Evolutionary conservation across 2,888 invertebrate species (phyloP).

Genomic region (Oscheius sp.): DNA sequence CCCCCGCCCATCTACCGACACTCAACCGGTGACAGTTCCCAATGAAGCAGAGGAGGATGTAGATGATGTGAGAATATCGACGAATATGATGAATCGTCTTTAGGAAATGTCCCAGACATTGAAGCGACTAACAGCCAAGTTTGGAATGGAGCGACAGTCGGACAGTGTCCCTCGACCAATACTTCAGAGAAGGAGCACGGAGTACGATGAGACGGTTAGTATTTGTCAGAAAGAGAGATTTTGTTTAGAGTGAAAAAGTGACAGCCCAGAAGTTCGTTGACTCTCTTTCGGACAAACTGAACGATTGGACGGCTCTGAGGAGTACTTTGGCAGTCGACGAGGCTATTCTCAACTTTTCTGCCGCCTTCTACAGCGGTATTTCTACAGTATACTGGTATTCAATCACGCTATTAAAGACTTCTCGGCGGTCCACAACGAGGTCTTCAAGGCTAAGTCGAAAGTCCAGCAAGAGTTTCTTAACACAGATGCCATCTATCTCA

Average conservation of each 20-base stretch:
- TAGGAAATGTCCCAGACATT: conserved; percentile 48
- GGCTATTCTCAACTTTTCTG: conserved; percentile 58
- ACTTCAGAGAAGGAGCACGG: conserved; percentile 27
- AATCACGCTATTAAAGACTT: conserved; percentile 50
- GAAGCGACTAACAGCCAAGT: conserved; percentile 48
- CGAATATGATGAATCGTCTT: not conserved
- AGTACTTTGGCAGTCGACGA: conserved; percentile 53
- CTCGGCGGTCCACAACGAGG: conserved; percentile 57
- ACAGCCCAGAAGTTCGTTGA: conserved; percentile 54
- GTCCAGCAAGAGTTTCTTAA: conserved; percentile 64
- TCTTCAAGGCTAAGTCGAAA: conserved; percentile 56
- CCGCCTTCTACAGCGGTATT: conserved; percentile 55
- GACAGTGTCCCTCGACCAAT: conserved; percentile 11
- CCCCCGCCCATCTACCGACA: conserved; percentile 31
- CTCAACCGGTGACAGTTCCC: not conserved
- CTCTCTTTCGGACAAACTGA: conserved; percentile 44
- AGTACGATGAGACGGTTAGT: conserved; percentile 34
- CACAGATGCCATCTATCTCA: conserved; percentile 66
- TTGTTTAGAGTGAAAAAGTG: conserved; percentile 53
- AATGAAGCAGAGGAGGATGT: conserved; percentile 33
- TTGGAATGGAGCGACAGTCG: conserved; percentile 32
- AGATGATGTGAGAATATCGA: conserved; percentile 41
- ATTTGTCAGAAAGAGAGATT: not conserved
- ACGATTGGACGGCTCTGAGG: conserved; percentile 42
- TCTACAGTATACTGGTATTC: conserved; percentile 2